These are phyloP conservation scores for Aphodius granarius DNA, from an alignment of 2,888 invertebrate genomes.

Conservation along the genomic window DNA sequence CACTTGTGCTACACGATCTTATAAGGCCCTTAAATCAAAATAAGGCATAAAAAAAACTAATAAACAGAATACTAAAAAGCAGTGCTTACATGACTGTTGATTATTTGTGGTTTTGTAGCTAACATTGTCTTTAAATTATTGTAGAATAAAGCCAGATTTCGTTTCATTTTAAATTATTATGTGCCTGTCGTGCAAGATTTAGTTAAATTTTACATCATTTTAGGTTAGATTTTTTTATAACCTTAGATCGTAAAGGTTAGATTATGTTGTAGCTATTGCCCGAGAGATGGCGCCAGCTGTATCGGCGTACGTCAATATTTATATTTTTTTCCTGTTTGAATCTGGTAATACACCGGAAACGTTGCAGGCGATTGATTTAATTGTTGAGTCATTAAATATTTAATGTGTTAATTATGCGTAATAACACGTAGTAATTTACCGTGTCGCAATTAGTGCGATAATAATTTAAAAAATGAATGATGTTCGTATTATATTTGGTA, in stretches of 20 bases:
- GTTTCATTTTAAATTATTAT: not conserved
- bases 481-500: too few species aligned
- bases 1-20: not conserved
- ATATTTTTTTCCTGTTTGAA: not conserved
- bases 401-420: not conserved
- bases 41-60: not conserved
- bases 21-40: not conserved
- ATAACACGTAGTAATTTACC: not conserved
- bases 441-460: not conserved
- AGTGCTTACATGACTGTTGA: not conserved
- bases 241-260: too few species aligned
- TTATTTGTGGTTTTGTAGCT: not conserved
- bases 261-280: not conserved
- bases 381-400: not conserved
- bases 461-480: too few species aligned
- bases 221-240: too few species aligned
- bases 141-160: not conserved
- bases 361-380: not conserved
- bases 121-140: not conserved
- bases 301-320: not conserved
- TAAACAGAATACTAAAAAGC: not conserved
- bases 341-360: not conserved
- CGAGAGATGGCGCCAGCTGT: not conserved
- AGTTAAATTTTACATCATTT: not conserved
- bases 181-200: not conserved